Base-by-base conservation (phyloP, 1,140 invertebrate genomes). In the Galendromus occidentalis region DNA sequence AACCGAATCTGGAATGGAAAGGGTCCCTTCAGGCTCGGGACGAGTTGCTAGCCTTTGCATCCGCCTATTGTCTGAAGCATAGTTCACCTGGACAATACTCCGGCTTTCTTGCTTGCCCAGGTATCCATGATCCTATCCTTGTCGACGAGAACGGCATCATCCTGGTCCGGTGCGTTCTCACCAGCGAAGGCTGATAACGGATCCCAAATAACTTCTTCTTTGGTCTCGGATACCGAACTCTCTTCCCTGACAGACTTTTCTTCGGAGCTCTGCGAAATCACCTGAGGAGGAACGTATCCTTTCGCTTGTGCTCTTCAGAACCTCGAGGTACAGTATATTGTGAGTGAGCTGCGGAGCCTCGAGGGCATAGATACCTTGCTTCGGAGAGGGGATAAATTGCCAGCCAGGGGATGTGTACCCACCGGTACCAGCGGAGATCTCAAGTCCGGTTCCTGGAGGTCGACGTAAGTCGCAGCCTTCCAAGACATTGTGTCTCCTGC, bases 121-220 rank as follows among this genome's bases (percentile, higher is more conserved):
- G 51, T 59, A 59, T 59, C 51, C 14, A 59, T 25, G 14, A 25
- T 22, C 9, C 14, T 14, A 20, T 20, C 28, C 20, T 59, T 33
- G 14, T 59, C 51, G 17, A 20, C 51, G 33, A 59, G 22, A 14
- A 22, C 33, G 33, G 14, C 22, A 33, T 33, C 14, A 5, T 59
- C 12, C 2, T 14, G 1, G 12, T 25, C 22, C 2, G 22, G 22
- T 4, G 12, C 22, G 6, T 14, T 14, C 20, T 59, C 51, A 22
- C 33, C 51, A 33, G 51, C 14, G 9, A 59, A 59, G 25, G 51
- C 51, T 18, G 51, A 59, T 2, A 59, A 22, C 14, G 51, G 51
- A 59, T 59, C 51, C 51, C 51, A 59, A 17, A 59, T 59, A 22
- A 25, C 51, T 25, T 59, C 51, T 22, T 59, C 51, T 25, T 25